These are phyloP conservation scores for Microchirus variegatus DNA, from an alignment of 2,797 vertebrate species.

Conservation along the genomic window DNA sequence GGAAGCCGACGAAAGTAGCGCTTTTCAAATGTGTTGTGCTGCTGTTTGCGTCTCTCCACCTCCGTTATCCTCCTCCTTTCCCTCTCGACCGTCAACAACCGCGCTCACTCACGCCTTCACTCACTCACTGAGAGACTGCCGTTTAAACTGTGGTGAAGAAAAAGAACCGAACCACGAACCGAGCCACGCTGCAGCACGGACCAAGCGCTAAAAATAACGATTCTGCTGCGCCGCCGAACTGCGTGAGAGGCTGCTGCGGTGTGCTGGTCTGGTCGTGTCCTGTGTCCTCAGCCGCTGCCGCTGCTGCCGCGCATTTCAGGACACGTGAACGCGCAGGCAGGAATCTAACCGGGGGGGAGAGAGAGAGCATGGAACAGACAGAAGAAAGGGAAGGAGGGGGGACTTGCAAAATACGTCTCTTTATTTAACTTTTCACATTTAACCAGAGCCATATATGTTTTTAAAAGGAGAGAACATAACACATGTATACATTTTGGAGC, in stretches of 20 bases:
- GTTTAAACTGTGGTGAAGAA: constrained; percentile 24
- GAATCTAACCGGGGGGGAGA: constrained; percentile 68
- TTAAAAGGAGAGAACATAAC: background rate
- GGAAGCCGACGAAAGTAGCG: constrained; percentile 19
- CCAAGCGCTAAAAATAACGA: constrained; percentile 70
- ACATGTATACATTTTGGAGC: too few species aligned
- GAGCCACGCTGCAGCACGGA: constrained; percentile 55
- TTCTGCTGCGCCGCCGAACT: constrained; percentile 20
- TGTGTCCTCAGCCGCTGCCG: constrained; percentile 9
- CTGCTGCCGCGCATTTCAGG: constrained; percentile 46
- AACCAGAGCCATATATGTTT: background rate
- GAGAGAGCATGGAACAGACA: constrained; percentile 20
- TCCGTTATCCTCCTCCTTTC: constrained; percentile 41
- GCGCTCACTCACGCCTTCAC: constrained; percentile 10
- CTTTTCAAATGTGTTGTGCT: constrained; percentile 9
- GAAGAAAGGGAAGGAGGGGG: background rate
- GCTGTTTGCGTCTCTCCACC: constrained; percentile 20
- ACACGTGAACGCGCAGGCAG: constrained; percentile 70
- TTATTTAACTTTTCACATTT: background rate
- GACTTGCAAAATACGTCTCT: background rate
- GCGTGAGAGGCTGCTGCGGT: constrained; percentile 38
- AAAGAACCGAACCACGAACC: background rate
- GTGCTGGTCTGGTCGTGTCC: too few species aligned
- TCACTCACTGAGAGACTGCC: constrained; percentile 6
- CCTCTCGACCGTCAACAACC: constrained; percentile 1